phyloP scores from a whole-genome alignment of 2,113 vertebrate genomes.

The Forbesichthys agassizii region DNA sequence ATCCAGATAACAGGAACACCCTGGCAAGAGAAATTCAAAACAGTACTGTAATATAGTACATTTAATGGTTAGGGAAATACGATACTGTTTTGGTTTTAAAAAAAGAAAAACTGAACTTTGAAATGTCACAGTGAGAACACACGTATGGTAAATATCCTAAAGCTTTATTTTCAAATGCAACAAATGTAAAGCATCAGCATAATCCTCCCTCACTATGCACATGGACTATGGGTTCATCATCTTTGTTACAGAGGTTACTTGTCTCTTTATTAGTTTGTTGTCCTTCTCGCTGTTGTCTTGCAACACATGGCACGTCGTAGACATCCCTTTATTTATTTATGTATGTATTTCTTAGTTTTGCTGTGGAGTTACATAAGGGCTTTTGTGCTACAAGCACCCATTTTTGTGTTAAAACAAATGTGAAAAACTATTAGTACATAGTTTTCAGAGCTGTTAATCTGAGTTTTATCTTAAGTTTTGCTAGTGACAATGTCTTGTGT shows the following conservation, averaged over 20 bases:
- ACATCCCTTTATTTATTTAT: too few species aligned
- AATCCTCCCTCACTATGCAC: too few species aligned
- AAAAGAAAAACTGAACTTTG: not conserved
- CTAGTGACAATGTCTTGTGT: not conserved
- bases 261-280: too few species aligned
- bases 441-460: not conserved
- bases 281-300: too few species aligned
- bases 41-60: not conserved
- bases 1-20: not conserved
- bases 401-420: too few species aligned
- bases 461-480: constrained; percentile 15
- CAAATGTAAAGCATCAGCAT: not conserved
- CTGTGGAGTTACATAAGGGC: too few species aligned
- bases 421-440: too few species aligned
- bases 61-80: not conserved
- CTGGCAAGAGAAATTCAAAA: not conserved
- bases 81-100: not conserved
- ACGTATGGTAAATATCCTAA: not conserved
- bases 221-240: not conserved
- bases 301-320: too few species aligned
- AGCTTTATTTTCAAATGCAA: not conserved
- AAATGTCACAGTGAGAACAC: not conserved
- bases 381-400: too few species aligned
- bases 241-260: too few species aligned
- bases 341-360: too few species aligned